Conservation (phyloP, 2,113 vertebrate genomes). For the Proteles cristata region DNA sequence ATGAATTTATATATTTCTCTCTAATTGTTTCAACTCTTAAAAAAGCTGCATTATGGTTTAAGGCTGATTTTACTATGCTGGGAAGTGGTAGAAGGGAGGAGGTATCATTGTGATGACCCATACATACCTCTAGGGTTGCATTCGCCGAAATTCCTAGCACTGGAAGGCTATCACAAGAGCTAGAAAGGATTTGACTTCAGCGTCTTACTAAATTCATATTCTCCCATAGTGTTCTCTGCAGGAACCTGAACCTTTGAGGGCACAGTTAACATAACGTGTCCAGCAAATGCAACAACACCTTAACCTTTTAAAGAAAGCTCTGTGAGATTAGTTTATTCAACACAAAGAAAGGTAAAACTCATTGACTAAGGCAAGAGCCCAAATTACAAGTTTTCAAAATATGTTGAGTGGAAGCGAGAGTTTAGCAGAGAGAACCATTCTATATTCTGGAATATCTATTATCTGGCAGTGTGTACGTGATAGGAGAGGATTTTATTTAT, state of each 20-base stretch:
- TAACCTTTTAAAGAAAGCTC: neutral
- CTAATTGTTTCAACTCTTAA: neutral
- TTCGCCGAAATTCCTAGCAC: neutral
- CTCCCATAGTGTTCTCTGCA: conserved; percentile 48
- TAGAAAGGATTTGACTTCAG: conserved; percentile 56
- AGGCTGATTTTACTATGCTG: neutral
- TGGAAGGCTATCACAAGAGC: neutral
- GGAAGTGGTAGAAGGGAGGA: neutral
- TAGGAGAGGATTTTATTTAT: neutral
- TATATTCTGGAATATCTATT: neutral
- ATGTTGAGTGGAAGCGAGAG: neutral
- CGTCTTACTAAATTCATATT: conserved; percentile 61
- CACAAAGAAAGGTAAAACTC: neutral
- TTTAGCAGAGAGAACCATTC: neutral
- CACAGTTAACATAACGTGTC: conserved; percentile 45
- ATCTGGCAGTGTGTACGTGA: neutral
- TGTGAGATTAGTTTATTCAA: neutral
- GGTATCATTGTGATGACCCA: neutral
- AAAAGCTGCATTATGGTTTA: neutral
- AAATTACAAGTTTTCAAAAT: neutral
- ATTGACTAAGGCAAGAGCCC: neutral
- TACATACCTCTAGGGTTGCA: neutral
- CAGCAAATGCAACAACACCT: conserved; percentile 45
- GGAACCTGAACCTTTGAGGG: conserved; percentile 29
- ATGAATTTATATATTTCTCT: neutral